Conservation (phyloP, 2,113 vertebrate species). For the Lota lota region DNA sequence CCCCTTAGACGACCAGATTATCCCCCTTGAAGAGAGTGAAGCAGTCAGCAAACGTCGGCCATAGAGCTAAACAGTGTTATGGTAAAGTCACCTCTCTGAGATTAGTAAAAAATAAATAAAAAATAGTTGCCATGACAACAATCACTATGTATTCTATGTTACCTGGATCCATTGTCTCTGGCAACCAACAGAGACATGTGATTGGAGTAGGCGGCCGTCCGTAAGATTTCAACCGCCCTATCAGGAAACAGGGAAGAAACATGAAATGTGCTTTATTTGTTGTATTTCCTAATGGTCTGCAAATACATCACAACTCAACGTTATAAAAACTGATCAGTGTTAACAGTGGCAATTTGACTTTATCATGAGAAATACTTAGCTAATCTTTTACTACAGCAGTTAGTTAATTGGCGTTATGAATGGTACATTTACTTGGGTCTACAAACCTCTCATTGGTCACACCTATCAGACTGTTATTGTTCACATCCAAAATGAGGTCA, state of each 20-base stretch:
- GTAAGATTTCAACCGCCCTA: slow-evolving; percentile 84
- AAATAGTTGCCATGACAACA: not conserved
- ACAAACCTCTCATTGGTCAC: slow-evolving; percentile 82
- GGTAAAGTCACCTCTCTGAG: not conserved
- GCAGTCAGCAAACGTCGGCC: not conserved
- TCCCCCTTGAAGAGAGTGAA: not conserved
- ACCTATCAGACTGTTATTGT: slow-evolving; percentile 80
- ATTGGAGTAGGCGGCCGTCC: slow-evolving; percentile 81
- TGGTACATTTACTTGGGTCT: too few species aligned
- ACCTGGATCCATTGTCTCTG: slow-evolving; percentile 83
- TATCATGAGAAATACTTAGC: too few species aligned
- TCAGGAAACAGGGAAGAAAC: slow-evolving; percentile 12
- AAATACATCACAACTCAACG: not conserved
- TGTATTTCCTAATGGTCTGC: not conserved
- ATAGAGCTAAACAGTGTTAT: not conserved
- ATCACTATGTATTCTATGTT: slow-evolving; percentile 24
- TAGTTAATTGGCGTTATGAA: too few species aligned
- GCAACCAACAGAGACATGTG: slow-evolving; percentile 81
- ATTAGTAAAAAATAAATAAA: not conserved
- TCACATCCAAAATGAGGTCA: slow-evolving; percentile 85
- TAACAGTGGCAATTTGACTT: too few species aligned
- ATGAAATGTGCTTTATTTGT: not conserved
- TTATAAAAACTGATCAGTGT: slow-evolving; percentile 9
- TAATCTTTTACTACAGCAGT: too few species aligned
- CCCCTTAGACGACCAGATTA: not conserved